Percentiles rank a stretch among this genome's conserved stretches.
These are phyloP conservation scores for Dynastes grantii DNA, from an alignment of 2,888 invertebrate species.

Conservation along the genomic window DNA sequence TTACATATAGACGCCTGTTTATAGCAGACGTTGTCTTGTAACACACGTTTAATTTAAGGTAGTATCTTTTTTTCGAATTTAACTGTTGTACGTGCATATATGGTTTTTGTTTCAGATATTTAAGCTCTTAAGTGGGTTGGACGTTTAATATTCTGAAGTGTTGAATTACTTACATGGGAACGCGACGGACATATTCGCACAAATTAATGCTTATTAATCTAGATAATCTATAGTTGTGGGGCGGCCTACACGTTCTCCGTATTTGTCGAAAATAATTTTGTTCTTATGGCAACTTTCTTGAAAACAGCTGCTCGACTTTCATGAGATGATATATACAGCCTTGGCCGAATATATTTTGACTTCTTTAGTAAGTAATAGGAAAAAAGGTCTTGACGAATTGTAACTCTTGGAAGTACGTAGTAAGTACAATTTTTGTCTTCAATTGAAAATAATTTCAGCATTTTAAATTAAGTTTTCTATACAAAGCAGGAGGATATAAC, in stretches of 20 bases:
- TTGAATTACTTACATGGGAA: constrained; percentile 4
- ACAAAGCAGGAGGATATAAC: too few species aligned
- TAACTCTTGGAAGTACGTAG: too few species aligned
- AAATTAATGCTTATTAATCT: constrained; percentile 10
- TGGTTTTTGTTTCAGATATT: constrained; percentile 10
- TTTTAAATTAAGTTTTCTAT: too few species aligned
- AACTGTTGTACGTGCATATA: neutral
- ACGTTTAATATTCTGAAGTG: constrained; percentile 12
- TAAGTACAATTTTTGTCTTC: too few species aligned
- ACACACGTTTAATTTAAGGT: constrained; percentile 29
- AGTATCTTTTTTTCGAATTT: constrained; percentile 15
- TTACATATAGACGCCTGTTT: constrained; percentile 6
- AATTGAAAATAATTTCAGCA: too few species aligned
- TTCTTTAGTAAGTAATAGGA: neutral
- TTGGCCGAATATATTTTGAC: neutral
- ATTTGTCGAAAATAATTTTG: constrained; percentile 4
- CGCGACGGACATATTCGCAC: neutral
- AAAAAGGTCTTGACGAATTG: too few species aligned
- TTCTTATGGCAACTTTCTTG: constrained; percentile 5
- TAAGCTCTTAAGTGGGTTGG: constrained; percentile 32
- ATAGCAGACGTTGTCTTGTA: constrained; percentile 5
- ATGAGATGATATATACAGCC: neutral
- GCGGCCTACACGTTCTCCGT: neutral
- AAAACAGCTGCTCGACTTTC: neutral
- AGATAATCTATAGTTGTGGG: constrained; percentile 6